Evolutionary conservation across 2,888 invertebrate species (phyloP).

Genomic region (Micropterix aruncella): DNA sequence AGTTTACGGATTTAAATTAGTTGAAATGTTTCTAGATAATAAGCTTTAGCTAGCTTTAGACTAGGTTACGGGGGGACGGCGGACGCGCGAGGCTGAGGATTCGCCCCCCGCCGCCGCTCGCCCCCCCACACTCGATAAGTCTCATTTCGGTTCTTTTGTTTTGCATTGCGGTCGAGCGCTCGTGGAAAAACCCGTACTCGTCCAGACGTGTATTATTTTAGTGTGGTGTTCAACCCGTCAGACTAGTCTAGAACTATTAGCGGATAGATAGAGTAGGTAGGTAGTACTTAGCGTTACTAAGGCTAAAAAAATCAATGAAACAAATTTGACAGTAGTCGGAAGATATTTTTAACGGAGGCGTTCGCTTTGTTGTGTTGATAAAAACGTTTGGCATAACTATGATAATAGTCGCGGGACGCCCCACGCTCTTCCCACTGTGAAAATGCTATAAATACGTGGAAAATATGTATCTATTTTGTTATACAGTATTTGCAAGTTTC

Average conservation of each 20-base stretch:
- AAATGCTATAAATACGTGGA: conserved; percentile 20
- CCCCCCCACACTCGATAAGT: neutral
- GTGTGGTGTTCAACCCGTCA: conserved; percentile 40
- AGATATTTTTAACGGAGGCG: conserved; percentile 48
- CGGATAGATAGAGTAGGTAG: conserved; percentile 44
- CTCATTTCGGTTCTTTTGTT: neutral
- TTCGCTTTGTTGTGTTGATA: conserved; percentile 41
- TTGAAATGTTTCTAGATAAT: conserved; percentile 8
- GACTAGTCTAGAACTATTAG: conserved; percentile 42
- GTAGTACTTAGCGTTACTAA: conserved; percentile 18
- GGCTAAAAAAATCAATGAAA: conserved; percentile 40
- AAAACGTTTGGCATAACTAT: conserved; percentile 41
- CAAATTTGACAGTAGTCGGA: conserved; percentile 49
- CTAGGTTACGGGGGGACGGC: conserved; percentile 2
- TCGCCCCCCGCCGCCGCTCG: neutral
- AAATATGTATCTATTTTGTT: conserved; percentile 43
- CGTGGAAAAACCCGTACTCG: conserved; percentile 28
- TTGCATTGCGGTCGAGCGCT: neutral
- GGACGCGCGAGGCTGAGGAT: conserved; percentile 1
- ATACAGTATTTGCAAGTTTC: conserved; percentile 43
- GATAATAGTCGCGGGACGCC: conserved; percentile 33
- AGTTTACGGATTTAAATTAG: conserved; percentile 9
- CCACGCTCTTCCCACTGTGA: conserved; percentile 17
- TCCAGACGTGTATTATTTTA: conserved; percentile 40
- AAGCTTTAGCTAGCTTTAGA: conserved; percentile 7